Conservation (phyloP, 2,113 vertebrate genomes). For the Corythaeola cristata region DNA sequence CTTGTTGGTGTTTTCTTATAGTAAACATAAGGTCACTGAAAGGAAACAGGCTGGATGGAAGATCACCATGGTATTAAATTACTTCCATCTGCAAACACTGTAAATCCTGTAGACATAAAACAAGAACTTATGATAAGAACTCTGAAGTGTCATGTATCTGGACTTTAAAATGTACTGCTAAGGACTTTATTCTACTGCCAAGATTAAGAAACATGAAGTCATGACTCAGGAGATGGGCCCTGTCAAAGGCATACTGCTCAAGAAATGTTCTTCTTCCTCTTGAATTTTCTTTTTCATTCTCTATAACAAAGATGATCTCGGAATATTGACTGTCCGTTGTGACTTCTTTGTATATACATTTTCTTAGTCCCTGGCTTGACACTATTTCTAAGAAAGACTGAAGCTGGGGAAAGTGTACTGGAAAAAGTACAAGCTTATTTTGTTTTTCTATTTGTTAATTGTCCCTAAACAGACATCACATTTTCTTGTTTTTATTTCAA, state of each 20-base stretch:
- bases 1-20: conserved; percentile 79
- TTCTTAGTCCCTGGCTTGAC: not conserved
- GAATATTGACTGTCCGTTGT: not conserved
- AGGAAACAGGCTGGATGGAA: conserved; percentile 76
- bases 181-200: conserved; percentile 81
- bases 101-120: conserved; percentile 77
- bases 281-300: conserved; percentile 36
- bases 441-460: not conserved
- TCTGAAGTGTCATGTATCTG: conserved; percentile 75
- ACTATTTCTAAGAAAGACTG: not conserved
- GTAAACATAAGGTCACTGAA: conserved; percentile 78
- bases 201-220: conserved; percentile 77
- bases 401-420: not conserved
- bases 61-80: conserved; percentile 76
- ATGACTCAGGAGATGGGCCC: conserved; percentile 70
- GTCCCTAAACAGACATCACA: not conserved
- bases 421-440: not conserved
- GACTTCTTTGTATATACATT: not conserved
- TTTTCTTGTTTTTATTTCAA: not conserved
- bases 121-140: conserved; percentile 73
- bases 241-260: conserved; percentile 61
- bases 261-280: conserved; percentile 24
- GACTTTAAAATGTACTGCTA: conserved; percentile 69
- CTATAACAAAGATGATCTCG: not conserved
- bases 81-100: conserved; percentile 77